Conservation (phyloP, 2,888 invertebrate species). For the Caenorhabditis becei region DNA sequence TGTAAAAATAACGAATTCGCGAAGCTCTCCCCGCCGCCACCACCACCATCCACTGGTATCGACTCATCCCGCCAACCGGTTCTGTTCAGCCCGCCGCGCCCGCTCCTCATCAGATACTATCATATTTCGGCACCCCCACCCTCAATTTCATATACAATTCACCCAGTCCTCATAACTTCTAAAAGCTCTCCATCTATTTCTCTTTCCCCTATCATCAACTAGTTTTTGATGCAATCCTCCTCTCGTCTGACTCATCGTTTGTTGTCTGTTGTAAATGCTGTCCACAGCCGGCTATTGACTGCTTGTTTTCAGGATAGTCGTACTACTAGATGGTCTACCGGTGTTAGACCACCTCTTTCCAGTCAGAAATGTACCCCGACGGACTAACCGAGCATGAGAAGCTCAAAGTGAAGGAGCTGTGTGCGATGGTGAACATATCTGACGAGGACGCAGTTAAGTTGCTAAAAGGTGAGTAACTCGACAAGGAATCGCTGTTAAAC, state of each 20-base stretch:
- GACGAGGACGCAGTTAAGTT: conserved; percentile 52
- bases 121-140: conserved; percentile 15
- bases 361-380: conserved; percentile 50
- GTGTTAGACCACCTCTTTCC: background rate
- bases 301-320: conserved; percentile 50
- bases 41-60: conserved; percentile 17
- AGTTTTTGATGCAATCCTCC: conserved; percentile 15
- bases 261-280: conserved; percentile 19
- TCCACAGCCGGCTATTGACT: conserved; percentile 7
- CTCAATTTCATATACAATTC: conserved; percentile 40
- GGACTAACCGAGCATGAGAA: conserved; percentile 52
- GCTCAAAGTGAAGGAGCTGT: conserved; percentile 62
- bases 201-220: conserved; percentile 13
- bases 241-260: conserved; percentile 40
- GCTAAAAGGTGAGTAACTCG: conserved; percentile 39
- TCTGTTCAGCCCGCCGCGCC: conserved; percentile 18
- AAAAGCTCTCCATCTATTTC: conserved; percentile 23
- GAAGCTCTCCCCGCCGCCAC: background rate
- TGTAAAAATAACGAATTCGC: conserved; percentile 25
- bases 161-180: conserved; percentile 2
- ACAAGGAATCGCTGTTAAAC: background rate
- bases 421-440: conserved; percentile 57
- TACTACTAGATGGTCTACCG: conserved; percentile 46
- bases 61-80: conserved; percentile 37
- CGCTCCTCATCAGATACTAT: conserved; percentile 32